Evolutionary conservation across 2,113 vertebrate species (phyloP).

Genomic region (Cephalopholis sonnerati): DNA sequence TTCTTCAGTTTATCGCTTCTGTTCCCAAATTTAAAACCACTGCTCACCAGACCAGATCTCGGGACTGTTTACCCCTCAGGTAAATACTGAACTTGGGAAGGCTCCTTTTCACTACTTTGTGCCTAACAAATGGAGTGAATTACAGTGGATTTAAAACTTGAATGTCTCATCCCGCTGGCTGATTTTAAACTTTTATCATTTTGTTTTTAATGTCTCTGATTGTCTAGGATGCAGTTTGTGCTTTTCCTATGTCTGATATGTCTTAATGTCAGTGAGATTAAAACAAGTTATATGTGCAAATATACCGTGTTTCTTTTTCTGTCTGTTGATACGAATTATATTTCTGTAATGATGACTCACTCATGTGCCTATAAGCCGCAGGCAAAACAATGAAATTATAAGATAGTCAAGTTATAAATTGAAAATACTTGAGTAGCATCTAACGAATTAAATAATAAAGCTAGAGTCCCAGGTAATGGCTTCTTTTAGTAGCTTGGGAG

Average conservation of each 20-base stretch:
- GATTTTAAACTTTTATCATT: neutral
- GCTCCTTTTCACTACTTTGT: neutral
- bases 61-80: neutral
- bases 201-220: neutral
- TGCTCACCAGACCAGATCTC: constrained; percentile 7
- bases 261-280: neutral
- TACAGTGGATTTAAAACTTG: neutral
- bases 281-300: neutral
- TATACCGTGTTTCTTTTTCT: neutral
- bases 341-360: neutral
- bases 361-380: neutral
- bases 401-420: neutral
- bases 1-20: neutral
- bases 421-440: neutral
- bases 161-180: neutral
- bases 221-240: neutral
- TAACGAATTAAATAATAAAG: neutral
- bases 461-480: neutral
- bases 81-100: neutral
- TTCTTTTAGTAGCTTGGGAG: neutral
- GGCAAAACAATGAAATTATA: neutral
- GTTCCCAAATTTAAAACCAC: neutral
- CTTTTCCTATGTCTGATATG: neutral
- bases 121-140: neutral
- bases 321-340: neutral